Percentiles rank a stretch among this genome's conserved stretches.
phyloP scores from a whole-genome alignment of 2,888 invertebrate genomes.

The Cantharis rufa region DNA sequence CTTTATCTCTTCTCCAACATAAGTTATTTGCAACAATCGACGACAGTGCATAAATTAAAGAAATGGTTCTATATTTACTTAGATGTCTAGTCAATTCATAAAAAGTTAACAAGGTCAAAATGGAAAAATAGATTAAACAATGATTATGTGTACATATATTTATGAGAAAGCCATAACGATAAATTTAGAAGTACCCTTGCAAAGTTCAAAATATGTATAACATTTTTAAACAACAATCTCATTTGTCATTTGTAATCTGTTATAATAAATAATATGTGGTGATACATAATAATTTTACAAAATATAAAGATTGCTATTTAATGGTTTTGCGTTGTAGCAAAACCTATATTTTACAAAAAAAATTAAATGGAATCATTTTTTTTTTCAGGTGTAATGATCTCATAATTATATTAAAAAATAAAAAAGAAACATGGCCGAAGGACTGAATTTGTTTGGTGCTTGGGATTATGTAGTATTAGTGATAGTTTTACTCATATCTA shows the following conservation, averaged over 20 bases:
- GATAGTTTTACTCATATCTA: constrained; percentile 70
- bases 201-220: neutral
- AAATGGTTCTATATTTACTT: neutral
- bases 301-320: neutral
- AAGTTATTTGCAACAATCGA: too few relatives aligned
- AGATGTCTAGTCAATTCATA: neutral
- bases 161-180: neutral
- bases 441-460: constrained; percentile 57
- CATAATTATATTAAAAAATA: constrained; percentile 1
- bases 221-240: neutral
- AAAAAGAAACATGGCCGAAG: constrained; percentile 17
- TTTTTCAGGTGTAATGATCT: constrained; percentile 27
- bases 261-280: neutral
- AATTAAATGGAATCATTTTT: too few relatives aligned
- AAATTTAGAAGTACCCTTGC: neutral
- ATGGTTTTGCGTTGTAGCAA: neutral
- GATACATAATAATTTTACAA: neutral
- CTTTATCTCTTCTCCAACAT: too few relatives aligned
- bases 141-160: neutral
- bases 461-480: constrained; percentile 80
- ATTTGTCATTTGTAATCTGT: neutral
- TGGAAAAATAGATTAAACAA: neutral
- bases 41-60: neutral
- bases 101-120: neutral
- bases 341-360: too few relatives aligned